These are phyloP conservation scores for Diloba caeruleocephala DNA, from an alignment of 2,888 invertebrate genomes.

Conservation along the genomic window DNA sequence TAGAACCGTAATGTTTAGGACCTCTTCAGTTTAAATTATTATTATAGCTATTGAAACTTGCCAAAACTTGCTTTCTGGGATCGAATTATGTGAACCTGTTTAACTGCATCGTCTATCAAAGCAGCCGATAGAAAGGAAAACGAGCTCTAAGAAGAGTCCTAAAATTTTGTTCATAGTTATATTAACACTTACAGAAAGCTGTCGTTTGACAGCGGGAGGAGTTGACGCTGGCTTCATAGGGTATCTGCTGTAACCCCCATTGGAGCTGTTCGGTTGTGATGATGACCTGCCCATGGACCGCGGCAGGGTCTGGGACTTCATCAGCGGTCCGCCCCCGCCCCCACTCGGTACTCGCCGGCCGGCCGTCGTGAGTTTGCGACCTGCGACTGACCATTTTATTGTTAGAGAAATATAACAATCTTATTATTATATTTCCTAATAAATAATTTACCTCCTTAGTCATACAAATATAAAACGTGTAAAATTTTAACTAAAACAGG, in stretches of 20 bases:
- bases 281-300: constrained; percentile 93
- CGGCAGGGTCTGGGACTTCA: constrained; percentile 96
- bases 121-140: too few species aligned
- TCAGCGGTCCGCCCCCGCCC: constrained; percentile 89
- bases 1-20: too few species aligned
- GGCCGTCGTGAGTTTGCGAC: constrained; percentile 93
- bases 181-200: constrained; percentile 90
- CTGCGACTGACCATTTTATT: constrained; percentile 90
- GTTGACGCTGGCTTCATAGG: constrained; percentile 93
- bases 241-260: constrained; percentile 80
- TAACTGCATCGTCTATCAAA: too few species aligned
- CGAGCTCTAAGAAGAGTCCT: too few species aligned
- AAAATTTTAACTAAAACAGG: too few species aligned
- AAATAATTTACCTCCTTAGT: too few species aligned
- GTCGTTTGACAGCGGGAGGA: constrained; percentile 95
- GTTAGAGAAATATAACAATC: constrained; percentile 6
- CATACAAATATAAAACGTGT: too few species aligned
- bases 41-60: too few species aligned
- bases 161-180: background rate
- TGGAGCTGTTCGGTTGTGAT: constrained; percentile 87
- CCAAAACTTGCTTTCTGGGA: too few species aligned
- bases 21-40: too few species aligned
- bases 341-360: constrained; percentile 91
- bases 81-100: too few species aligned
- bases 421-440: too few species aligned